phyloP scores from a whole-genome alignment of 2,113 vertebrate species.

The Dicentrarchus labrax region DNA sequence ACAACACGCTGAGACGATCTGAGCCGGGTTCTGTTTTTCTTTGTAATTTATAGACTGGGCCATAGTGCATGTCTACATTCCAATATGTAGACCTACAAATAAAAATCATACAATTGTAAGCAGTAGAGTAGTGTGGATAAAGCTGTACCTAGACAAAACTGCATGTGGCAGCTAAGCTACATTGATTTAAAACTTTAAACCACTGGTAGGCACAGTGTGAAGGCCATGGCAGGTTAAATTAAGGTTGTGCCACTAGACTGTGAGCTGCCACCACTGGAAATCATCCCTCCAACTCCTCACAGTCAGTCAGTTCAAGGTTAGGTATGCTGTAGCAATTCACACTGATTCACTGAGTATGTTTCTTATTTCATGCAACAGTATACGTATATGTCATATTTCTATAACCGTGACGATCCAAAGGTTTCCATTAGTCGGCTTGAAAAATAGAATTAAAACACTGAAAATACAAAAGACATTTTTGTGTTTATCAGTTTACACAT shows the following conservation, averaged over 20 bases:
- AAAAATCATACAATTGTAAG: not conserved
- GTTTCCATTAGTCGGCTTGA: not conserved
- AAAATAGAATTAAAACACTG: not conserved
- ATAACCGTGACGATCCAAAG: too few species aligned
- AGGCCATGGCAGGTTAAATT: not conserved
- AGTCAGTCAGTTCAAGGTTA: not conserved
- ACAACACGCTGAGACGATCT: too few species aligned
- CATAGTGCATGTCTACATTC: too few species aligned
- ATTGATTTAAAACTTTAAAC: not conserved
- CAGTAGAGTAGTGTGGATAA: not conserved
- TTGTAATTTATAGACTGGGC: too few species aligned
- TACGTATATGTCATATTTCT: too few species aligned
- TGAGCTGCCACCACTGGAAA: not conserved
- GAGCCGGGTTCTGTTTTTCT: too few species aligned
- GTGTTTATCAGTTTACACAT: not conserved
- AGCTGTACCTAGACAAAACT: not conserved
- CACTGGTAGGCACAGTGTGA: not conserved
- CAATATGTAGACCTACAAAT: not conserved
- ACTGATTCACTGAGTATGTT: not conserved
- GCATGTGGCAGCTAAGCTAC: not conserved
- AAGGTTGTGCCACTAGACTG: not conserved
- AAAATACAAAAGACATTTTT: not conserved
- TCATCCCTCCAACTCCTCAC: too few species aligned
- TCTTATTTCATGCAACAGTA: not conserved
- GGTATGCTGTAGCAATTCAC: not conserved